Evolutionary conservation across 92 coral and sea anemone species (phyloP).

Genomic region (Desmophyllum pertusum): DNA sequence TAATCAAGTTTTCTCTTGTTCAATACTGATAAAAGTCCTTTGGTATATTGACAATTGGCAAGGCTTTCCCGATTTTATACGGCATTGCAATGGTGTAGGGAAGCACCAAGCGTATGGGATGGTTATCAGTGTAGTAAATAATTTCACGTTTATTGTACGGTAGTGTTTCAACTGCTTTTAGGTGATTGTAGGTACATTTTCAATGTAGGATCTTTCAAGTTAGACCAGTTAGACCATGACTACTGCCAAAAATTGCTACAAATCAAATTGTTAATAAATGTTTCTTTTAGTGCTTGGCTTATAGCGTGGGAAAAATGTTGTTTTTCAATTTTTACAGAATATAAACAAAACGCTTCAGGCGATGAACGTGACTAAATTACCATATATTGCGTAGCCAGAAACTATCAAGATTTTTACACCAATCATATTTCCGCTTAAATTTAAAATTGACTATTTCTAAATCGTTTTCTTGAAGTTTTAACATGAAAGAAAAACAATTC

Average conservation of each 20-base stretch:
- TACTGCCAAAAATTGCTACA: neutral
- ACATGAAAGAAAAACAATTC: no score
- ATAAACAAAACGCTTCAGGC: neutral
- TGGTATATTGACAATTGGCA: no score
- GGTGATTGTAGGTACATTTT: neutral
- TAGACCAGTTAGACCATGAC: neutral
- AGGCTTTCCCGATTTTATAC: no score
- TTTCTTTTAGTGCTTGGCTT: neutral
- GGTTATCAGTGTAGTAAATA: neutral
- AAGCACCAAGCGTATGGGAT: no score
- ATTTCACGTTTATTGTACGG: neutral
- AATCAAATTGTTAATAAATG: neutral
- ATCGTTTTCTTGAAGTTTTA: neutral
- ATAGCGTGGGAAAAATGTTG: neutral
- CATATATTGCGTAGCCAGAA: neutral
- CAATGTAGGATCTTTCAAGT: neutral
- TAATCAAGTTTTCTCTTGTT: no score
- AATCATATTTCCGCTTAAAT: no score
- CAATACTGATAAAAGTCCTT: no score
- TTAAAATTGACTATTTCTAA: no score
- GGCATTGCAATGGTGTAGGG: no score
- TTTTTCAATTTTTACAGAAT: no score
- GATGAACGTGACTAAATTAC: no score
- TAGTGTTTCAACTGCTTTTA: neutral
- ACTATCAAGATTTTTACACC: no score